Conservation (phyloP, 37 sponge, comb jelly and placozoan genomes). For the Geodia barretti region DNA sequence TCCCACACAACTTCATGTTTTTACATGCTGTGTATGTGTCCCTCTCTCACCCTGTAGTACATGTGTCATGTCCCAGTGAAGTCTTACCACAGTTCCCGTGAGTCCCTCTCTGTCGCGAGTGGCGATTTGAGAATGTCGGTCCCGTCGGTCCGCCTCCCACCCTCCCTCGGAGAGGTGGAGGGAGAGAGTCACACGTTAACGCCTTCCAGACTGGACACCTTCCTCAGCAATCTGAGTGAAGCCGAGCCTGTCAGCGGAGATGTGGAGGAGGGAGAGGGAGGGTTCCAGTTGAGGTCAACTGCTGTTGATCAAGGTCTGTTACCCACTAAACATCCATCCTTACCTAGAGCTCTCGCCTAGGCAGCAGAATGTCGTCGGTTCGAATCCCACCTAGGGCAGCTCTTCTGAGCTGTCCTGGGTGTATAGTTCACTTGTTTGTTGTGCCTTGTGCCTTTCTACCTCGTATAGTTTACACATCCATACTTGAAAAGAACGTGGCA, state of each 20-base stretch:
- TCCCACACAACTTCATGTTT: too few species aligned
- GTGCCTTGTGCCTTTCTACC: too few species aligned
- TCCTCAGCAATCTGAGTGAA: conserved; percentile 31
- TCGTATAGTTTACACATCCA: too few species aligned
- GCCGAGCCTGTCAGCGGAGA: conserved; percentile 12
- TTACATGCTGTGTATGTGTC: not conserved
- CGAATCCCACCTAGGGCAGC: too few species aligned
- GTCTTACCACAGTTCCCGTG: not conserved
- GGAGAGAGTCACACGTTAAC: not conserved
- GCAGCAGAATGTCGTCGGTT: too few species aligned
- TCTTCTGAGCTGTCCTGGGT: too few species aligned
- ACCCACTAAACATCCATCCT: too few species aligned
- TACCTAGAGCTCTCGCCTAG: too few species aligned
- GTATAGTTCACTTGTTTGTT: too few species aligned
- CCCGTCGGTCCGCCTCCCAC: not conserved
- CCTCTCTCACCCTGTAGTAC: not conserved
- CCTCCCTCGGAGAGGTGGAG: not conserved
- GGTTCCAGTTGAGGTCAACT: not conserved
- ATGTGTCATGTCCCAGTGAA: not conserved
- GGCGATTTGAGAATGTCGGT: not conserved
- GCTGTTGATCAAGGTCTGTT: too few species aligned
- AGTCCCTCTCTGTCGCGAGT: not conserved
- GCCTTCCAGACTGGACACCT: conserved; percentile 19
- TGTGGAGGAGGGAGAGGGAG: conserved; percentile 15
- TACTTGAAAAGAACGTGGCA: not conserved